A percentile compares a stretch with the other conserved stretches of the same genome.
phyloP scores from a whole-genome alignment of 2,888 invertebrate species.

The Hymenopus coronatus region DNA sequence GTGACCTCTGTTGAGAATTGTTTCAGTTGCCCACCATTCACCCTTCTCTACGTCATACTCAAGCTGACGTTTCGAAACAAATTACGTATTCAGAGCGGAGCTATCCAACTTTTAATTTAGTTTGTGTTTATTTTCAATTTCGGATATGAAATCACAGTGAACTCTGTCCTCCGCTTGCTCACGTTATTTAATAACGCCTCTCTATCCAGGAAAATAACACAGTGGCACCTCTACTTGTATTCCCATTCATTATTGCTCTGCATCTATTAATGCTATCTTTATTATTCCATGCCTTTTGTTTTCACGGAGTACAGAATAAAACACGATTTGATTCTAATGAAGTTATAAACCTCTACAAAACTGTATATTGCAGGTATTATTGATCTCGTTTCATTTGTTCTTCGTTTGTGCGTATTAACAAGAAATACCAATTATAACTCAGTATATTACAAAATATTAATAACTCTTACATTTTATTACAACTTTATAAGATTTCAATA shows the following conservation, averaged over 20 bases:
- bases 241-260: background rate
- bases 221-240: background rate
- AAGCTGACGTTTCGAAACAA: background rate
- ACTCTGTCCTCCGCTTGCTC: background rate
- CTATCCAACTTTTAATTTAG: background rate
- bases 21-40: too few species aligned
- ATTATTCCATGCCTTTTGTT: background rate
- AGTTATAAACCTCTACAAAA: background rate
- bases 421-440: too few species aligned
- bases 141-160: background rate
- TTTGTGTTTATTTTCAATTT: background rate
- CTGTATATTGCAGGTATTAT: background rate
- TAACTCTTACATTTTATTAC: too few species aligned
- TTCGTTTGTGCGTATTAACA: background rate
- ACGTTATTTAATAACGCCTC: background rate
- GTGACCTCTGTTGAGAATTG: too few species aligned
- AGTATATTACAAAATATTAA: too few species aligned
- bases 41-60: background rate
- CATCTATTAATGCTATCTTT: background rate
- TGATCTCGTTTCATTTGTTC: background rate
- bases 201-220: background rate
- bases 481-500: too few species aligned
- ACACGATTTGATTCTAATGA: background rate
- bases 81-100: background rate
- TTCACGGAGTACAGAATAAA: background rate